Evolutionary conservation across 2,113 vertebrate genomes (phyloP), one percentile per base, ranked within the genome.

Genomic region (Electrona antarctica): DNA sequence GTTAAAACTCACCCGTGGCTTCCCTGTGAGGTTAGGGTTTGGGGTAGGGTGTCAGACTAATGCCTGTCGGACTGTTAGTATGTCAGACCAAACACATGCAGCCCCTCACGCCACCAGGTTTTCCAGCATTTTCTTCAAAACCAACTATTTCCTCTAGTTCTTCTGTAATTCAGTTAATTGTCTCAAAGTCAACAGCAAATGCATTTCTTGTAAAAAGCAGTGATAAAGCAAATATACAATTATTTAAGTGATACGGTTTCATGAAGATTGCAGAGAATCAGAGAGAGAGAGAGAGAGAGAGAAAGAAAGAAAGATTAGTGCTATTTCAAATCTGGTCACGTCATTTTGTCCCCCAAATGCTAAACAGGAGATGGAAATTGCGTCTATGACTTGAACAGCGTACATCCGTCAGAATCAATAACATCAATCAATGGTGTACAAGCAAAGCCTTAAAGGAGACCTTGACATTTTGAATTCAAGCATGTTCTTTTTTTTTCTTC

Each of bases 331-430:
- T 80, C 64, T 62, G 59, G 64, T 83, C 84, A 86, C 69, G 67
- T 77, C 51, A 49, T 65, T 41, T 7, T 58, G 15, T 75, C 74
- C 61, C 77, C 65, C 68, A 85, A 82, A 87, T 87, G 82, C 85
- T 88, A 82, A 89, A 79, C 78, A 85, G 77, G 80, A 66, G 74
- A 87, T 84, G 74, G 82, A 88, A 86, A 86, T 86, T 80, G 77
- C 73, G 81, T 90, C 79, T 81, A 66, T 73, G 76, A 85, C 76
- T 50, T 75, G 79, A 90, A 91, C 83, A 89, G 84, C 84, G 64
- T 76, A 81, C 79, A 88, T 88, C 85, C 82, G 80, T 91, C 86
- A 85, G 75, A 82, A 89, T 89, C 82, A 88, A 83, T 89, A 88
- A 76, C 88, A 85, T 87, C 83, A 87, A 82, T 91, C 78, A 58